Evolutionary conservation across 2,113 vertebrate genomes (phyloP), one percentile per base, ranked within the genome.

Genomic region (Lophochroa leadbeateri): DNA sequence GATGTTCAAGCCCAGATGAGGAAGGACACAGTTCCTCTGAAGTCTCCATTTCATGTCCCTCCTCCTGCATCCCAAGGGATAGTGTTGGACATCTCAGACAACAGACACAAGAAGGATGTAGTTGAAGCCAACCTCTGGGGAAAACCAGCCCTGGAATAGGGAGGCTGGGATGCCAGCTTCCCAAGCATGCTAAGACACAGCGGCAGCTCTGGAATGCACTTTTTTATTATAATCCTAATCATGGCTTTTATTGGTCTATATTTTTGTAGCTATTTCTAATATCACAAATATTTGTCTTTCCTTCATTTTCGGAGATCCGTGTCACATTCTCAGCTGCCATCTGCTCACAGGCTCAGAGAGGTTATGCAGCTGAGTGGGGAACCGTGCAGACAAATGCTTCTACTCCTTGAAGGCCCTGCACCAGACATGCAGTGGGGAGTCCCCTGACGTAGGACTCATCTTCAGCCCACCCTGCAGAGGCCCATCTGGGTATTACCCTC

Each of bases 181-280:
- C 88, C 91, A 93, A 94, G 91, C 50, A 63, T 46, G 65, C 49
- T 52, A 65, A 69, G 67, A 60, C 60, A 74, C 64, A 46, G 17
- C 1, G 24, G 41, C 74, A 93, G 69, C 86, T 90, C 82, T 82
- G 96, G 96, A 96, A 95, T 93, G 82, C 46, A 58, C n/a, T 92
- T 79, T 65, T 82, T 90, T 58, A 43, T 63, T 92, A 71, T 33
- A 68, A 88, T 82, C 64, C 39, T 71, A 68, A 85, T 82, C 13
- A 4, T 55, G 57, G 25, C 19, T 96, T 72, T 84, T 75, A 60
- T 90, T 86, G 67, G 91, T 79, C 88, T 86, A 5, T 90, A 82
- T 92, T 96, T 90, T 76, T 82, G 67, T 46, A 88, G 49, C 75
- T 96, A 82, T 92, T 94, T 92, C 91, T 90, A 93, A 90, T 85